Conservation (phyloP, 2,113 vertebrate genomes). For the Dicerorhinus sumatrensis region DNA sequence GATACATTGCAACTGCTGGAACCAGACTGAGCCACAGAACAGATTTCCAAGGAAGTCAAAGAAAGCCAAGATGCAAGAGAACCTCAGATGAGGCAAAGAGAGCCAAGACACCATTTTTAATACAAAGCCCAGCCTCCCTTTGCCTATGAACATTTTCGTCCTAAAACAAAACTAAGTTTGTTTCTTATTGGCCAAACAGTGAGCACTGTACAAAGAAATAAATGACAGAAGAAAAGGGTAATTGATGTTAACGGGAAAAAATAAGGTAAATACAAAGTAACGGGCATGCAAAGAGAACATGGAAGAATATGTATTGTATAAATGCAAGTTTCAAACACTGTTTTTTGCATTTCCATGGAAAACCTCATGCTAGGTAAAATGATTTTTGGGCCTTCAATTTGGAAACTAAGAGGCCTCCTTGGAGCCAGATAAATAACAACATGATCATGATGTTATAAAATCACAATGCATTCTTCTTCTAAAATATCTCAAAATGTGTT, state of each 20-base stretch:
- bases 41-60: constrained; percentile 67
- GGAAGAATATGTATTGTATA: neutral
- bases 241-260: neutral
- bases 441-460: constrained; percentile 58
- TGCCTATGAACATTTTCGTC: neutral
- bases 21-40: constrained; percentile 22
- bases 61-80: constrained; percentile 62
- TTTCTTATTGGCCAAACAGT: constrained; percentile 13
- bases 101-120: constrained; percentile 37
- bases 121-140: constrained; percentile 55
- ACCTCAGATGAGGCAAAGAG: neutral
- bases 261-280: constrained; percentile 7
- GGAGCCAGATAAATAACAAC: constrained; percentile 77
- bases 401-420: constrained; percentile 72
- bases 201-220: constrained; percentile 44
- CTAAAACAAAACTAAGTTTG: constrained; percentile 38
- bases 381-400: constrained; percentile 71
- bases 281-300: neutral
- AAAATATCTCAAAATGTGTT: constrained; percentile 56
- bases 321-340: constrained; percentile 61
- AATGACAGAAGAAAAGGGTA: neutral
- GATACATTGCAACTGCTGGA: constrained; percentile 36
- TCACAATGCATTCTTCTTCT: constrained; percentile 37
- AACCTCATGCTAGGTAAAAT: constrained; percentile 67
- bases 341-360: constrained; percentile 71